Evolutionary conservation across 2,888 invertebrate species (phyloP), one percentile per base, ranked within the genome.

Genomic region (Nineta flava): DNA sequence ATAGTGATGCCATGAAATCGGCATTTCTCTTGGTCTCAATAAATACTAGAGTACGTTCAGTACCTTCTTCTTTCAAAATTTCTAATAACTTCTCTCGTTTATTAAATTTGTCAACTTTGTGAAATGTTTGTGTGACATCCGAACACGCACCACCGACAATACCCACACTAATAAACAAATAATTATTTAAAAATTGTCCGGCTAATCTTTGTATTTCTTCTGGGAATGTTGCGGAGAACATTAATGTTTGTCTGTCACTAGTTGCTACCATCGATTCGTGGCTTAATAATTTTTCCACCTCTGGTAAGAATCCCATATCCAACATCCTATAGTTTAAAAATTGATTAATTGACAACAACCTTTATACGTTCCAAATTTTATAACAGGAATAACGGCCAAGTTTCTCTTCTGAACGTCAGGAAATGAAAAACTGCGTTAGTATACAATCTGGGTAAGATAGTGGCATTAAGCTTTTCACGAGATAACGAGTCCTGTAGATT

Each of bases 131-230:
- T 50, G 83, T 78, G 0, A 97, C 93, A 65, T 97, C 95, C 0
- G 81, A 65, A 59, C 91, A 93, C 7, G 96, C 96, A 1, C 92
- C 88, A 1, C 97, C 97, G 0, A 97, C 83, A 9, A 87, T 81
- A 42, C 96, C 97, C 15, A 96, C 84, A 0, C 87, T 77, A 7
- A 95, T 74, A 61, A 94, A 95, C n/a, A 92, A 62, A 62, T 95
- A 94, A 51, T 80, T 69, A 54, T 75, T 71, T 13, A 96, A 68
- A 63, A 87, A 94, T 47, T 83, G 77, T 0, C 75, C 75, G 0
- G 93, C 92, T 55, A 93, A 66, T 43, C 75, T 73, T 65, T 96
- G 95, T 15, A 86, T 75, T 31, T 71, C 76, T 41, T 73, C 69
- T 0, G 82, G 80, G 59, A 86, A 86, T 0, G 87, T 87, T 0